phyloP scores from a whole-genome alignment of 2,113 vertebrate species.

The Gambusia holbrooki region DNA sequence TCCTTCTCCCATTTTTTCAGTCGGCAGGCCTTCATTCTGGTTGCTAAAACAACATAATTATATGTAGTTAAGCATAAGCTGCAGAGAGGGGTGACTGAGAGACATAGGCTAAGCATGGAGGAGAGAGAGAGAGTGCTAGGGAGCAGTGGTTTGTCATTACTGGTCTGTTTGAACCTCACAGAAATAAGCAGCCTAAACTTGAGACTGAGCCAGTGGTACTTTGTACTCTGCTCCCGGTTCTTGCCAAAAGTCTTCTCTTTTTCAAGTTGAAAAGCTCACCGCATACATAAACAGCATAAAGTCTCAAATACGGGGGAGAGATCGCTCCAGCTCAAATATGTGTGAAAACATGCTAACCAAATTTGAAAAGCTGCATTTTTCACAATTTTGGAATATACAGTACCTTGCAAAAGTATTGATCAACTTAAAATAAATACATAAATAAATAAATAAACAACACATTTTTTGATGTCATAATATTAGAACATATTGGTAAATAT shows the following conservation, averaged over 20 bases:
- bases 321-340: conserved; percentile 59
- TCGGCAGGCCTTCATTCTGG: conserved; percentile 59
- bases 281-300: conserved; percentile 65
- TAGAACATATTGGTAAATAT: too few species aligned
- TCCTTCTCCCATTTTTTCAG: conserved; percentile 50
- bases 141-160: conserved; percentile 80
- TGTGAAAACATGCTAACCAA: conserved; percentile 31
- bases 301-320: neutral
- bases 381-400: too few species aligned
- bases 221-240: conserved; percentile 37
- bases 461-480: too few species aligned
- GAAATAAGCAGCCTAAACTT: conserved; percentile 72
- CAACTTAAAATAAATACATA: too few species aligned
- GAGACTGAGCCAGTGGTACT: conserved; percentile 48
- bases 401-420: too few species aligned
- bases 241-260: conserved; percentile 51
- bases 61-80: conserved; percentile 68
- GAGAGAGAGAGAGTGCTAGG: conserved; percentile 62
- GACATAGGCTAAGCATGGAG: conserved; percentile 42
- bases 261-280: conserved; percentile 53
- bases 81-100: conserved; percentile 40
- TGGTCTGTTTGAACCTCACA: conserved; percentile 79
- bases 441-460: too few species aligned
- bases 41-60: conserved; percentile 83
- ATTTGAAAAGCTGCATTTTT: neutral